These are phyloP conservation scores for Amphimedon queenslandica DNA, from an alignment of 37 sponge, comb jelly and placozoan species.

Conservation along the genomic window DNA sequence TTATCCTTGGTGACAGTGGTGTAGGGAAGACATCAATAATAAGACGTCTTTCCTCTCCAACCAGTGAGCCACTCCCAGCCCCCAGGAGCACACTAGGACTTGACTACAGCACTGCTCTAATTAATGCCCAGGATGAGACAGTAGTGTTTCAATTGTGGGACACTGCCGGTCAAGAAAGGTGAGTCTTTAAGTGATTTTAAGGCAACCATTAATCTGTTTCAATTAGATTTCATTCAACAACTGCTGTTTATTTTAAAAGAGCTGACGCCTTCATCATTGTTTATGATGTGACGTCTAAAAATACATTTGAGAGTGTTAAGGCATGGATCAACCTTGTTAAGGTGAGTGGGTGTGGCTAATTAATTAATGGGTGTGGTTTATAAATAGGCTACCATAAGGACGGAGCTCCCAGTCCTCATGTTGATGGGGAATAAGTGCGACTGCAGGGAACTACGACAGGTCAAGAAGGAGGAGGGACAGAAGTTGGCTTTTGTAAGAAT, in stretches of 20 bases:
- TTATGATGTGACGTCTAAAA: slow-evolving; percentile 37
- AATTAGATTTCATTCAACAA: slow-evolving; percentile 36
- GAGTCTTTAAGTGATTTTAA: slow-evolving; percentile 4
- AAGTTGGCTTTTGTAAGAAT: slow-evolving; percentile 33
- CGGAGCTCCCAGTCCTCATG: slow-evolving; percentile 45
- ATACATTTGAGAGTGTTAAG: slow-evolving; percentile 24
- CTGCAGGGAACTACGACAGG: slow-evolving; percentile 11
- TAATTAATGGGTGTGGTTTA: not conserved
- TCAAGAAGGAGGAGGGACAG: slow-evolving; percentile 34
- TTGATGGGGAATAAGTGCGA: slow-evolving; percentile 57
- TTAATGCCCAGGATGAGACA: slow-evolving; percentile 32
- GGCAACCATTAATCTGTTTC: too few relatives aligned
- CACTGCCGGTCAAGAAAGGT: slow-evolving; percentile 63
- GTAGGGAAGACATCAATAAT: slow-evolving; percentile 57
- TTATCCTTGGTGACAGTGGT: slow-evolving; percentile 22
- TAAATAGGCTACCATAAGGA: slow-evolving; percentile 34
- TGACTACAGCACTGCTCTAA: slow-evolving; percentile 31
- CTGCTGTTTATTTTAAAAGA: slow-evolving; percentile 45
- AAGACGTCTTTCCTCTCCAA: not conserved
- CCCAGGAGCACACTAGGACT: slow-evolving; percentile 24
- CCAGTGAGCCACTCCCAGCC: slow-evolving; percentile 8
- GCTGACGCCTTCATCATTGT: slow-evolving; percentile 61
- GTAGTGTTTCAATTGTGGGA: slow-evolving; percentile 65
- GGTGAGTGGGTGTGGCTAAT: not conserved
- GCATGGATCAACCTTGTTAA: slow-evolving; percentile 40